phyloP scores from a whole-genome alignment of 2,888 invertebrate species.

The Aspidiotus rigidus region DNA sequence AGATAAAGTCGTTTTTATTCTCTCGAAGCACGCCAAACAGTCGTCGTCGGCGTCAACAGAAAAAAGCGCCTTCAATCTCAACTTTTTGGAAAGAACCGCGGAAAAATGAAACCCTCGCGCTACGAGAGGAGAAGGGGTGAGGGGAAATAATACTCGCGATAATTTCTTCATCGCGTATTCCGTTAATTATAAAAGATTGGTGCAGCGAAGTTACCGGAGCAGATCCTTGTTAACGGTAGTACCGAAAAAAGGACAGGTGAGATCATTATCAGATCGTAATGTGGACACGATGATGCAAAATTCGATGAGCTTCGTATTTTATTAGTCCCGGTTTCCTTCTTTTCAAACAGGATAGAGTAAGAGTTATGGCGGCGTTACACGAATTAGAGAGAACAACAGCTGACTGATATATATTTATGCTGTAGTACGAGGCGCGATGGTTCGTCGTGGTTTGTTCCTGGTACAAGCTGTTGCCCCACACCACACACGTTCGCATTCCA shows the following conservation, averaged over 20 bases:
- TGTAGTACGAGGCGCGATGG: not conserved
- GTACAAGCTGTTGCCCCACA: not conserved
- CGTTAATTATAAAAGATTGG: too few species aligned
- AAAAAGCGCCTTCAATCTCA: too few species aligned
- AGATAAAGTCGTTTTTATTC: too few species aligned
- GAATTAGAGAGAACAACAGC: slow-evolving; percentile 1
- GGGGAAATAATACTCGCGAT: too few species aligned
- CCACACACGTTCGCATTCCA: not conserved
- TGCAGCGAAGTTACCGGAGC: too few species aligned
- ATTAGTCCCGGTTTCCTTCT: not conserved
- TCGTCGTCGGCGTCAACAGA: too few species aligned
- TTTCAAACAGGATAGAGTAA: not conserved
- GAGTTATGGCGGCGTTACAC: slow-evolving; percentile 2
- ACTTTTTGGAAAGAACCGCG: too few species aligned
- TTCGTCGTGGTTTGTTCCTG: not conserved
- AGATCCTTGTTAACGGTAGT: too few species aligned
- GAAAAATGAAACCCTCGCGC: too few species aligned
- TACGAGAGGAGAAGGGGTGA: too few species aligned
- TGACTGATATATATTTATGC: not conserved
- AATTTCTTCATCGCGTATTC: too few species aligned
- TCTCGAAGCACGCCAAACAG: too few species aligned
- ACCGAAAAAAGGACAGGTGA: not conserved
- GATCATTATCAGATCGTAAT: not conserved
- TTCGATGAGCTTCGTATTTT: slow-evolving; percentile 3
- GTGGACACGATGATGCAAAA: not conserved